phyloP scores from a whole-genome alignment of 2,797 vertebrate species.

The Morus bassanus region DNA sequence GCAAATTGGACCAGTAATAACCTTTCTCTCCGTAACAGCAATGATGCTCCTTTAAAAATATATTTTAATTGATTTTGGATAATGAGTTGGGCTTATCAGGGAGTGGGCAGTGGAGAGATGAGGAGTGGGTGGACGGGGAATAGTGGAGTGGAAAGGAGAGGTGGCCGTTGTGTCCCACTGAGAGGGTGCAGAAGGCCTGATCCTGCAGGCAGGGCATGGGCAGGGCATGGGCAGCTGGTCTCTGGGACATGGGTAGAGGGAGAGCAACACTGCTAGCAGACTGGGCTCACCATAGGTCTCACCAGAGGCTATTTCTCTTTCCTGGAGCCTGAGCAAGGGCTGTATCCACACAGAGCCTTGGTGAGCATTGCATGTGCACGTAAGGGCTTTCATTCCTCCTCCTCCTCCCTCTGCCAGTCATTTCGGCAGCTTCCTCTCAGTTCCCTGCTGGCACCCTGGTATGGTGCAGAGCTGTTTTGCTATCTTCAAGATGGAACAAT shows the following conservation, averaged over 20 bases:
- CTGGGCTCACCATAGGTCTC: rapidly evolving
- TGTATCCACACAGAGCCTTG: not conserved
- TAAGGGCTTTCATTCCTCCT: not conserved
- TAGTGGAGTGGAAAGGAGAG: not conserved
- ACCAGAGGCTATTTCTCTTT: not conserved
- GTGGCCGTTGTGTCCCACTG: rapidly evolving
- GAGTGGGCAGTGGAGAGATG: not conserved
- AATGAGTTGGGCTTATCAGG: not conserved
- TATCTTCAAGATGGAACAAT: not conserved
- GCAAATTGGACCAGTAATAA: constrained; percentile 2
- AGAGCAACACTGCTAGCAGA: rapidly evolving
- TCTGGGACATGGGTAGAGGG: not conserved
- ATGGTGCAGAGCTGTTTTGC: not conserved
- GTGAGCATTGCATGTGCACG: rapidly evolving
- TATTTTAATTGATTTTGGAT: not conserved
- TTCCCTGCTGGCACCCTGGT: not conserved
- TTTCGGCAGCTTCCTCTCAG: not conserved
- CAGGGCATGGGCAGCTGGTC: rapidly evolving
- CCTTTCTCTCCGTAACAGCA: not conserved
- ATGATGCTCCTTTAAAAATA: not conserved
- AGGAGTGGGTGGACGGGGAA: not conserved
- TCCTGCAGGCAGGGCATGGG: not conserved
- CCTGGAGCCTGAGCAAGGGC: not conserved
- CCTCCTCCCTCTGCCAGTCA: not conserved
- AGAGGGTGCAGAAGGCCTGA: not conserved